phyloP scores from a whole-genome alignment of 2,888 invertebrate species.

The Drosophila borealis region DNA sequence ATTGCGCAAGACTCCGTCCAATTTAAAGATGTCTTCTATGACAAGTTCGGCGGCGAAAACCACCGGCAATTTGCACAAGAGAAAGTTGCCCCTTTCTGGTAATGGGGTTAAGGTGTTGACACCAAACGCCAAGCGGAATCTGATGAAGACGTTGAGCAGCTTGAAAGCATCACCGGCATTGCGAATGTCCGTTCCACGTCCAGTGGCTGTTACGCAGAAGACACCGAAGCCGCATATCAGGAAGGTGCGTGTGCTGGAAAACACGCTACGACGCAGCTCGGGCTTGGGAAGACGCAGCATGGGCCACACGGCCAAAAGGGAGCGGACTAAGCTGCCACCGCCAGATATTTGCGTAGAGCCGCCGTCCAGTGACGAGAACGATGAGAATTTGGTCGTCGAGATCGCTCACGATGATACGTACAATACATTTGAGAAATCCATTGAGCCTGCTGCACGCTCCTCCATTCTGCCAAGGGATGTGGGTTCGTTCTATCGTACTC shows the following conservation, averaged over 20 bases:
- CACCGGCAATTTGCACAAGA: conserved; percentile 66
- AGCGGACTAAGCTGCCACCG: conserved; percentile 55
- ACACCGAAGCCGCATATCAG: conserved; percentile 65
- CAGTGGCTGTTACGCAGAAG: conserved; percentile 9
- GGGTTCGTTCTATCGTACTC: neutral
- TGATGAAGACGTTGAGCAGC: conserved; percentile 71
- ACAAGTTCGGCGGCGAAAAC: conserved; percentile 29
- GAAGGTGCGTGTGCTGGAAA: conserved; percentile 72
- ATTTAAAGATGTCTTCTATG: conserved; percentile 45
- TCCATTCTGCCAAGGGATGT: conserved; percentile 21
- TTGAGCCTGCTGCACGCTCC: conserved; percentile 30
- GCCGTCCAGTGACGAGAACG: conserved; percentile 16
- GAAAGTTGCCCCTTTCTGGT: conserved; percentile 48
- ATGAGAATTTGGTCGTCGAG: conserved; percentile 9
- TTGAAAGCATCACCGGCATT: conserved; percentile 53
- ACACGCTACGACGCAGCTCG: conserved; percentile 73
- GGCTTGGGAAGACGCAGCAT: conserved; percentile 69
- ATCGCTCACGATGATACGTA: conserved; percentile 35
- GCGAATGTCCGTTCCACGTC: conserved; percentile 26
- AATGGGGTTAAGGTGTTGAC: conserved; percentile 36
- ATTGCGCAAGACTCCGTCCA: conserved; percentile 73
- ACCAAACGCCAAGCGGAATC: conserved; percentile 79
- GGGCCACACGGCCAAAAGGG: conserved; percentile 58
- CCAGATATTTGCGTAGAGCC: conserved; percentile 1
- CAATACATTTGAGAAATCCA: conserved; percentile 37